Conservation (phyloP, 2,888 invertebrate species). For the Acleris holmiana region DNA sequence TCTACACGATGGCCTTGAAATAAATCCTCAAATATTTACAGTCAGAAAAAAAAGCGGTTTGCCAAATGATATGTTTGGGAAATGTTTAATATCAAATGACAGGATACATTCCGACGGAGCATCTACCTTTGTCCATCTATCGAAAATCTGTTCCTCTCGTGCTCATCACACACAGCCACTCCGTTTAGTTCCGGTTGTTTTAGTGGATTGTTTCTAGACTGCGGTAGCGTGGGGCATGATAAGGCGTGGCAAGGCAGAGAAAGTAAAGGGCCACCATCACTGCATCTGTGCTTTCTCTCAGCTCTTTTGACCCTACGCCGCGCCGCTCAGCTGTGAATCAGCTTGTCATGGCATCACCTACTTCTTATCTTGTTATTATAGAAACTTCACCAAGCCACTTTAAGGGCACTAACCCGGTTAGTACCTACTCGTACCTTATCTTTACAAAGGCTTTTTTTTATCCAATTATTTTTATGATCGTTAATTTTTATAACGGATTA, state of each 20-base stretch:
- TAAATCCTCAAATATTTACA: too few relatives aligned
- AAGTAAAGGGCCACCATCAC: slow-evolving; percentile 70
- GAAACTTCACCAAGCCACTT: not conserved
- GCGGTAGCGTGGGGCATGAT: slow-evolving; percentile 37
- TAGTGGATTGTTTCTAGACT: slow-evolving; percentile 31
- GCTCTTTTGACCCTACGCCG: slow-evolving; percentile 59
- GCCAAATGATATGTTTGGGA: too few relatives aligned
- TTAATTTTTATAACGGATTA: too few relatives aligned
- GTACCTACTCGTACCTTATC: too few relatives aligned
- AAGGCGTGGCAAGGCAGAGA: slow-evolving; percentile 64
- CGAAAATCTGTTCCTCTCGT: not conserved
- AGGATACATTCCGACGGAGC: too few relatives aligned
- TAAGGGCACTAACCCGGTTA: too few relatives aligned
- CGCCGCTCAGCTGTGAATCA: slow-evolving; percentile 36
- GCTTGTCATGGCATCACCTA: slow-evolving; percentile 29
- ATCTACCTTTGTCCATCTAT: too few relatives aligned
- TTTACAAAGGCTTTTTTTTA: too few relatives aligned
- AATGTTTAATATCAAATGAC: too few relatives aligned
- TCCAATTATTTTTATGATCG: too few relatives aligned
- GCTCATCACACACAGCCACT: slow-evolving; percentile 23
- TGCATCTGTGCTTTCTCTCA: slow-evolving; percentile 66
- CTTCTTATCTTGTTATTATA: not conserved
- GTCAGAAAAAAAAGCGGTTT: too few relatives aligned
- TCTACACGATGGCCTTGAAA: too few relatives aligned
- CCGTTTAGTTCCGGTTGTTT: slow-evolving; percentile 35